Conservation (phyloP, 2,113 vertebrate genomes). For the Eupsittula cactorum region DNA sequence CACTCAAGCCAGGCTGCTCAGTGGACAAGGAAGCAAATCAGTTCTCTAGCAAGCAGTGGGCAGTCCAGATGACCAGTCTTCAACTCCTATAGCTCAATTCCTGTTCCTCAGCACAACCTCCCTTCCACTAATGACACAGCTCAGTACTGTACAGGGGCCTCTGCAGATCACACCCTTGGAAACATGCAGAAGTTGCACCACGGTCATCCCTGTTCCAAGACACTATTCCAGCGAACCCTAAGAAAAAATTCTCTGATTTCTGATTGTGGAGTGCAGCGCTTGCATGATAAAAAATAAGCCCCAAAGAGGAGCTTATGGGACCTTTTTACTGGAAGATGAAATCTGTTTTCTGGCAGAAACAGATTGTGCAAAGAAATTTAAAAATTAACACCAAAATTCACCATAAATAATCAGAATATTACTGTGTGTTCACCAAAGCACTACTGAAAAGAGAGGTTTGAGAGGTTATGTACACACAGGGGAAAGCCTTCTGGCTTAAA, state of each 20-base stretch:
- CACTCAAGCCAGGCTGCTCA: not conserved
- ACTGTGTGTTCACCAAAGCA: not conserved
- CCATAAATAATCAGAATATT: not conserved
- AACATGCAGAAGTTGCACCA: fast-evolving
- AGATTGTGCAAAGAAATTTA: not conserved
- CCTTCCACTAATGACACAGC: not conserved
- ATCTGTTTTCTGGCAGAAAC: not conserved
- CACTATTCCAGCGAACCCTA: no score
- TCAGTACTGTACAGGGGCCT: not conserved
- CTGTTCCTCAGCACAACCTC: not conserved
- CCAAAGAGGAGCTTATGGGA: not conserved
- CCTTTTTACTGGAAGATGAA: not conserved
- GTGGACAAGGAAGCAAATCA: not conserved
- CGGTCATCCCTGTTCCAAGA: not conserved
- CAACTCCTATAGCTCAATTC: not conserved
- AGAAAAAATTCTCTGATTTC: not conserved
- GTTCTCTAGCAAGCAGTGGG: not conserved
- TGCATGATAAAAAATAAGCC: not conserved
- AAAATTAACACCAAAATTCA: not conserved
- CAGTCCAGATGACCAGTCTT: not conserved
- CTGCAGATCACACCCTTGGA: not conserved
- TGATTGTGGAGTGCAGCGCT: not conserved
- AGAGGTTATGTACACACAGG: not conserved
- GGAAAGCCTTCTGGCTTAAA: not conserved
- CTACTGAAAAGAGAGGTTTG: not conserved